Evolutionary conservation across 2,113 vertebrate genomes (phyloP), one percentile per base, ranked within the genome.

Genomic region (Speoplatyrhinus poulsoni): DNA sequence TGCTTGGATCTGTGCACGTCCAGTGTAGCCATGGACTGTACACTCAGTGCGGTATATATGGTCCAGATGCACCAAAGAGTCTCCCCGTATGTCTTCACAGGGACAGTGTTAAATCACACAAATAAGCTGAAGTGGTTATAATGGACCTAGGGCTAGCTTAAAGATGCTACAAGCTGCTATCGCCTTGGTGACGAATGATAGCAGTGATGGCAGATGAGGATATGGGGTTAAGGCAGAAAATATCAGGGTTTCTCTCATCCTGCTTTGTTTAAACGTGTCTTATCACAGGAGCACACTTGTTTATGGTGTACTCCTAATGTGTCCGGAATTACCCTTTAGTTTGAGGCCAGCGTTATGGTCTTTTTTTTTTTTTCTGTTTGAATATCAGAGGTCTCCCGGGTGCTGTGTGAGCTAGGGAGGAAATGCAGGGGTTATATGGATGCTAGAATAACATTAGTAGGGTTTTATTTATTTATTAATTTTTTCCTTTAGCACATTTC

Each of bases 121-220:
- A 53, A 63, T 64, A 64, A 49, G 70, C 62, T 57, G 6, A 15
- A 3, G 60, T 10, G 67, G 52, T 2, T 11, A 15, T 65, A 72
- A 80, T 58, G 60, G 71, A 60, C 13, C 65, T 56, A 47, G 54
- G 58, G 75, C 72, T 73, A 71, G 58, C n/a, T 66, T 46, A 58
- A 78, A 87, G 81, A 80, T 80, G 85, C 52, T 74, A 73, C 62
- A 12, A 56, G 56, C 17, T 2, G 68, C 54, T 52, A 60, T 10
- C 11, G 61, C 61, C 11, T 3, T 50, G 33, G 48, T 53, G 57
- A 77, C 74, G 69, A 55, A 77, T 48, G 52, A 54, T 11, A 12
- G 59, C 11, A n/a, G 49, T 47, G 17, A 41, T 11, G 54, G 73
- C 47, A 63, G 60, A 62, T 4, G 15, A 70, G 47, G 53, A 67